These are phyloP conservation scores for Temnothorax nylanderi DNA, from an alignment of 1,140 invertebrate genomes.

Conservation along the genomic window DNA sequence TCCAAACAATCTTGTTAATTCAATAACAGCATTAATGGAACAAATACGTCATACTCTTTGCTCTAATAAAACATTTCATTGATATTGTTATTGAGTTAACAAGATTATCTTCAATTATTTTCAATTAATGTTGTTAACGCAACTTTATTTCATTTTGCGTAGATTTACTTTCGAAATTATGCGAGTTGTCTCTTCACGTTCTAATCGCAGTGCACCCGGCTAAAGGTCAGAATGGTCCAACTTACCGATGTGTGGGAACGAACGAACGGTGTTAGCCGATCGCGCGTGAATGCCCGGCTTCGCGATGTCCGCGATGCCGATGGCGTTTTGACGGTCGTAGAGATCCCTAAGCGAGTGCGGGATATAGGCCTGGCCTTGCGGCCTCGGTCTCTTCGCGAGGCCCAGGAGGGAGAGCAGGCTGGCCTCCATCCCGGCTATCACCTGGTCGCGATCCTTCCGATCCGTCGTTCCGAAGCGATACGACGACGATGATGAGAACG, in stretches of 20 bases:
- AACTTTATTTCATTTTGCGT: not conserved
- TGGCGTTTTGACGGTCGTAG: slow-evolving; percentile 89
- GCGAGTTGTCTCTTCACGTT: not conserved
- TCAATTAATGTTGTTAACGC: not conserved
- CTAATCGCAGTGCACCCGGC: not conserved
- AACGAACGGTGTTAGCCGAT: slow-evolving; percentile 94
- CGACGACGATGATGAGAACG: not conserved
- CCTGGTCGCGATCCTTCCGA: slow-evolving; percentile 74
- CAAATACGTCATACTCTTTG: too few relatives aligned
- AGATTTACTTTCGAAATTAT: not conserved
- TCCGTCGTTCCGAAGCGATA: slow-evolving; percentile 62
- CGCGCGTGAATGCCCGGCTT: slow-evolving; percentile 89
- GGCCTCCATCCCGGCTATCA: slow-evolving; percentile 87
- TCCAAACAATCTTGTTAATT: not conserved
- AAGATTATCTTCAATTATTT: not conserved
- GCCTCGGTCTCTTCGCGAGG: slow-evolving; percentile 88
- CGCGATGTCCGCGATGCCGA: slow-evolving; percentile 88
- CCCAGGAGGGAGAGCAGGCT: slow-evolving; percentile 92
- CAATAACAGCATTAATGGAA: too few relatives aligned
- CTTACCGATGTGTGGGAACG: slow-evolving; percentile 93
- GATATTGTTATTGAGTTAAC: too few relatives aligned
- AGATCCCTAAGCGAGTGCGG: slow-evolving; percentile 93
- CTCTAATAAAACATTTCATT: too few relatives aligned
- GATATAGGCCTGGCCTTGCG: slow-evolving; percentile 85
- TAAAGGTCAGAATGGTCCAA: slow-evolving; percentile 53